A percentile compares a stretch with the other conserved stretches of the same genome.
These are phyloP conservation scores for Molorchus minor DNA, from an alignment of 2,888 invertebrate genomes.

Conservation along the genomic window DNA sequence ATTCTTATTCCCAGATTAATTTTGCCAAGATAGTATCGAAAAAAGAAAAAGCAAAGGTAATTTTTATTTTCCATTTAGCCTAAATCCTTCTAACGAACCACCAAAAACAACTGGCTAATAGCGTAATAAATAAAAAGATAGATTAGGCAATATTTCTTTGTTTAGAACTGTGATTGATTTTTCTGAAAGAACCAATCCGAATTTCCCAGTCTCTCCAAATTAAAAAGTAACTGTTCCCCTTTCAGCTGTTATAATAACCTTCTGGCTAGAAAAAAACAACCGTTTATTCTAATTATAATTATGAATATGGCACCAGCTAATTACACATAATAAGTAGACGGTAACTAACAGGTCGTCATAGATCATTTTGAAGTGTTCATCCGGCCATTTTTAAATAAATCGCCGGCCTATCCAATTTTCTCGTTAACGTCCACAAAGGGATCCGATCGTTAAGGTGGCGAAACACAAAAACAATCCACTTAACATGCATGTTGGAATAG, in stretches of 20 bases:
- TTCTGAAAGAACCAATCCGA: not conserved
- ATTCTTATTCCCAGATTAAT: too few relatives aligned
- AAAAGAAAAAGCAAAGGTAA: too few relatives aligned
- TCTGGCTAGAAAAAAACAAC: constrained; percentile 15
- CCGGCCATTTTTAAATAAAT: constrained; percentile 26
- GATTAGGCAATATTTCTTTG: not conserved
- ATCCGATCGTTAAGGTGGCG: constrained; percentile 31
- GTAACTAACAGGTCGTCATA: constrained; percentile 30
- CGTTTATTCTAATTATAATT: constrained; percentile 22
- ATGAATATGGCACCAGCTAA: constrained; percentile 25
- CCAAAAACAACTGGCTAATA: not conserved
- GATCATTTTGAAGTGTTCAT: constrained; percentile 38
- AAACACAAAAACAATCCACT: constrained; percentile 48
- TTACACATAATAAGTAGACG: constrained; percentile 27
- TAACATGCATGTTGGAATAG: constrained; percentile 50
- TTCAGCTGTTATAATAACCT: constrained; percentile 10
- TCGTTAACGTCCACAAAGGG: constrained; percentile 26
- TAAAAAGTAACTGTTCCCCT: constrained; percentile 16
- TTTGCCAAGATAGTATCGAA: too few relatives aligned
- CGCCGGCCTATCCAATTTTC: constrained; percentile 15
- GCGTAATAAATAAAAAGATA: not conserved
- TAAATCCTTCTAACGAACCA: not conserved
- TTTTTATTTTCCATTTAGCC: too few relatives aligned
- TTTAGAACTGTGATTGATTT: not conserved
- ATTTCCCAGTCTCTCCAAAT: constrained; percentile 17